These are phyloP conservation scores for Miichthys miiuy DNA, from an alignment of 2,797 vertebrate species.

Conservation along the genomic window DNA sequence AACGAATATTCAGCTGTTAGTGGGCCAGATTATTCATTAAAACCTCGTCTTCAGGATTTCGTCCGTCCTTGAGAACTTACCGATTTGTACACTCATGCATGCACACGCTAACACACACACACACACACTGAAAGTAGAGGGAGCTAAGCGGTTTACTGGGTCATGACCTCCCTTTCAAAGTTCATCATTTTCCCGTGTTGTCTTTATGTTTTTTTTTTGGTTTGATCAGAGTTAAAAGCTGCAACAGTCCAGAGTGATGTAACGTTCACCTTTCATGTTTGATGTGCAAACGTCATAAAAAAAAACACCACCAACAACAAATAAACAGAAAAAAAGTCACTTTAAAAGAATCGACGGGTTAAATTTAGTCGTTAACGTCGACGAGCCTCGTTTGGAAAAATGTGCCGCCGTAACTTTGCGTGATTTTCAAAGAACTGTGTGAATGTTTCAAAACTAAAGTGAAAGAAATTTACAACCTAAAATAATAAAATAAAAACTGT, in stretches of 20 bases:
- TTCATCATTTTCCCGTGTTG: conserved; percentile 40
- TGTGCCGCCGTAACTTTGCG: background rate
- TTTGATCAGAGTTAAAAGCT: conserved; percentile 47
- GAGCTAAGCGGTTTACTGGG: conserved; percentile 22
- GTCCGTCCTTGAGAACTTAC: background rate
- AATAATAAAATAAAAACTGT: background rate
- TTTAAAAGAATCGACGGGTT: background rate
- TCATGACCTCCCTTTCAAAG: conserved; percentile 56
- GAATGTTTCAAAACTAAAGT: background rate
- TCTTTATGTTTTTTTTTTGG: conserved; percentile 55
- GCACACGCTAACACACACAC: background rate
- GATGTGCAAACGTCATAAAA: background rate
- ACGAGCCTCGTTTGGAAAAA: conserved; percentile 18
- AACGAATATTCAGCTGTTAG: background rate
- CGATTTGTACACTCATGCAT: background rate
- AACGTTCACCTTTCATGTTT: background rate
- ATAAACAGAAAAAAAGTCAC: background rate
- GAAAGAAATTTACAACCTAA: background rate
- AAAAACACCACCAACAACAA: background rate
- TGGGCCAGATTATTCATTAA: conserved; percentile 9
- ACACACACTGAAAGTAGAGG: background rate
- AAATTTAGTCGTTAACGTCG: background rate
- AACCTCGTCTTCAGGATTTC: conserved; percentile 31
- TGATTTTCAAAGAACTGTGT: conserved; percentile 6
- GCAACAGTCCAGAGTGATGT: conserved; percentile 25